Evolutionary conservation across 2,797 vertebrate species (phyloP), one percentile per base, ranked within the genome.

Genomic region (Botia almorhae): DNA sequence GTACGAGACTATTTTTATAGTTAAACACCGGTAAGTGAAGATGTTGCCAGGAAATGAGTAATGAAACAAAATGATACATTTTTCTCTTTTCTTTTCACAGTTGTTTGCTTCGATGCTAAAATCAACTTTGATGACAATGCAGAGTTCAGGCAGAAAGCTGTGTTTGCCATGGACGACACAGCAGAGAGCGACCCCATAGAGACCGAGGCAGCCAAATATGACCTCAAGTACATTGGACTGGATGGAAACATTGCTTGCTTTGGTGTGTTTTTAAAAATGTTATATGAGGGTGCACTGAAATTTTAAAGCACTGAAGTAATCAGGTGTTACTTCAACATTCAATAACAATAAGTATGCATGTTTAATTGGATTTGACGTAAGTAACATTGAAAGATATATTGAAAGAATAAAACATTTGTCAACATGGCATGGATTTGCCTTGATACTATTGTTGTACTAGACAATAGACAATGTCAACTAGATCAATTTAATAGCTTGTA

Each of bases 71-170:
- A 55, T 61, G 13, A 29, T 16, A 39, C n/a, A 8, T 43, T 67
- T 56, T 23, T 46, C 63, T 60, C 1, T 21, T 19, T 14, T 43
- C 8, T 64, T 81, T 81, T 79, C 76, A 7, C 85, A 99, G 98
- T 99, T 89, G 96, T 99, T 86, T 99, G 97, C 91, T 99, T 99
- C 83, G 98, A 99, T 89, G 98, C 98, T 78, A 99, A 99, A 91
- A 99, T 99, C 93, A 99, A 96, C 94, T 99, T 99, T 77, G 98
- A 99, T 68, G 98, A 99, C 94, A 99, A 99, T 0, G 98, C 98
- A 0, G 96, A 99, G 93, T 99, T 99, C 88, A 95, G 98, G 79
- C 98, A 99, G 92, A 98, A 96, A 90, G 94, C 94, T 10, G 96
- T 99, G 90, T 99, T 99, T 85, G 96, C 96, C 81, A 93, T 98